Evolutionary conservation across 1,140 invertebrate species (phyloP), one percentile per base, ranked within the genome.

Genomic region (Ceratina japonica): DNA sequence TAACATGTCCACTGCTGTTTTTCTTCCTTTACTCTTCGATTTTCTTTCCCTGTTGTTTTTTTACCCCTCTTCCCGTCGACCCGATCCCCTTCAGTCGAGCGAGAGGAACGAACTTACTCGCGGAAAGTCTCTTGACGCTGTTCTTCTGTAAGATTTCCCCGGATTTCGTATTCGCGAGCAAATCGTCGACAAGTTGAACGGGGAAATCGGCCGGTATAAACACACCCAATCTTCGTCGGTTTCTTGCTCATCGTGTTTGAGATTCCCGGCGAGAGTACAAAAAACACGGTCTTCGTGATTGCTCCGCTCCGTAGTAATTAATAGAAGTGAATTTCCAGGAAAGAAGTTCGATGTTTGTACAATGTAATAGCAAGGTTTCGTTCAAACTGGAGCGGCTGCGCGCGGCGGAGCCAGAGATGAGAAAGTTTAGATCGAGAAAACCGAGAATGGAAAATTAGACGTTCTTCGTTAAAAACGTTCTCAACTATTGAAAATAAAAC

Each of bases 141-240:
- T 81, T 85, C 59, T 27, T 71, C 59, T 54, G n/a, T 15, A 69
- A 81, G 79, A 84, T 72, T 79, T 79, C 51, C 37, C 79, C 58
- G 64, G 61, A 75, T 84, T 74, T 70, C 62, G 61, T 44, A 69
- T 83, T 84, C 81, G n/a, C 63, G 80, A 76, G 64, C 83, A 74
- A 81, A 81, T 62, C 64, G 63, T 69, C 58, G 73, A 51, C 52
- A 24, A 74, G 37, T 27, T 65, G 22, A 3, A 31, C 15, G 49
- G 16, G n/a, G 15, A 51, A 76, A 76, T 76, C 27, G 56, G 44
- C 3, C 20, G 31, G 12, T 12, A 52, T 64, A 65, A 65, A 64
- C 61, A 44, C 24, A n/a, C 56, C 1, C 68, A 24, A 76, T 75
- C 61, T 24, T 44, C 12, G n/a, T 13, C 12, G 49, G 27, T 52